These are phyloP conservation scores for Drosophila merina DNA, from an alignment of 2,888 invertebrate species.

Conservation along the genomic window DNA sequence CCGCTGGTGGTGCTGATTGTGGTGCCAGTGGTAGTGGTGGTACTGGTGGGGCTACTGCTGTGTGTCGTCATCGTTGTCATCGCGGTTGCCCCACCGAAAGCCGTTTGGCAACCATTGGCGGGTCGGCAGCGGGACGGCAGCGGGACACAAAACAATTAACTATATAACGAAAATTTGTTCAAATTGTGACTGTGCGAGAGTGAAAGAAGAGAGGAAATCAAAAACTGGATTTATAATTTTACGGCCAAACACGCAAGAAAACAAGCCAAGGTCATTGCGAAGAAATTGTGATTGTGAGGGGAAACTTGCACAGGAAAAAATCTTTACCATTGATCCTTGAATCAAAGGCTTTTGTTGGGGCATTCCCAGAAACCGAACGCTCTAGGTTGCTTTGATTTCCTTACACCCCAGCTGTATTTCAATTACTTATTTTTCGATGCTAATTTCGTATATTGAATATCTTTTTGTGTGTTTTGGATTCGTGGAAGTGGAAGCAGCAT, in stretches of 20 bases:
- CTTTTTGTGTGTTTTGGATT: constrained; percentile 22
- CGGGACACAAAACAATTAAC: constrained; percentile 66
- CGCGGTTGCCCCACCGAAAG: constrained; percentile 56
- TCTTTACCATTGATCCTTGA: not conserved
- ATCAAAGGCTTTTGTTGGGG: not conserved
- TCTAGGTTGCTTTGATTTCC: not conserved
- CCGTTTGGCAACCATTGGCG: constrained; percentile 72
- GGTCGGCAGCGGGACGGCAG: constrained; percentile 13
- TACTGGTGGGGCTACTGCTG: constrained; percentile 16
- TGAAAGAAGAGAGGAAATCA: constrained; percentile 76
- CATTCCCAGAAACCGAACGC: not conserved
- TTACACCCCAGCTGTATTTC: not conserved
- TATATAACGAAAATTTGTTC: constrained; percentile 73
- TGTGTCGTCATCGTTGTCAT: constrained; percentile 59
- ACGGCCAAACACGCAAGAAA: constrained; percentile 77
- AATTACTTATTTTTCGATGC: not conserved
- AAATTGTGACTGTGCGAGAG: constrained; percentile 63
- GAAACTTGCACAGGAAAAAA: constrained; percentile 34
- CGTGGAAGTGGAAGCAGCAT: constrained; percentile 34
- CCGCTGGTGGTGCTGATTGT: constrained; percentile 11
- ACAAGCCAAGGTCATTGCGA: constrained; percentile 76
- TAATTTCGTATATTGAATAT: not conserved
- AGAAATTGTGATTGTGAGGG: constrained; percentile 73
- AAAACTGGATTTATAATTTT: constrained; percentile 74
- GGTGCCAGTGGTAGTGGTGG: constrained; percentile 16